phyloP scores from a whole-genome alignment of 2,888 invertebrate species.

The Apotomis capreana region DNA sequence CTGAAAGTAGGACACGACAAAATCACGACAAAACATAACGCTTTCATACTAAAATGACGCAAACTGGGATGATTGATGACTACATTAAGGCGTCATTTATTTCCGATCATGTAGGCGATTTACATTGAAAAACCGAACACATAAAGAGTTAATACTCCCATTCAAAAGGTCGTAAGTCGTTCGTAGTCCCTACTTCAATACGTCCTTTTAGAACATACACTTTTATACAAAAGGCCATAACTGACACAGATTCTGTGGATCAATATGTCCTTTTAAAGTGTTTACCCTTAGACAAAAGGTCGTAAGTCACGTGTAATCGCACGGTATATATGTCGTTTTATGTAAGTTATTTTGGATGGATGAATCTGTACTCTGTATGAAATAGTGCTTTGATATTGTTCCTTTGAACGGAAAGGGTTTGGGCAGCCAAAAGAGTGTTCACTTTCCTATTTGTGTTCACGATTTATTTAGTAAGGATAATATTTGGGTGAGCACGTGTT shows the following conservation, averaged over 20 bases:
- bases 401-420: neutral
- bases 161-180: neutral
- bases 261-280: too few relatives aligned
- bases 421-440: neutral
- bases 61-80: constrained; percentile 53
- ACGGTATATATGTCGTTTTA: neutral
- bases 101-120: constrained; percentile 47
- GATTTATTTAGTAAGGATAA: neutral
- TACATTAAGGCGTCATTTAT: constrained; percentile 46
- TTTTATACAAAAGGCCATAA: too few relatives aligned
- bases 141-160: neutral
- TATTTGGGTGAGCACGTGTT: too few relatives aligned
- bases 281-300: too few relatives aligned
- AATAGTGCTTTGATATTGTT: constrained; percentile 7
- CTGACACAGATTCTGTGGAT: too few relatives aligned
- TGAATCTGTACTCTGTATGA: neutral
- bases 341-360: neutral
- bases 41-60: constrained; percentile 8
- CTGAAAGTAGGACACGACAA: constrained; percentile 10
- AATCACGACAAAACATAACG: constrained; percentile 6
- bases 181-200: neutral
- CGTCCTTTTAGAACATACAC: neutral
- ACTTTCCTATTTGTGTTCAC: neutral
- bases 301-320: too few relatives aligned
- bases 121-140: constrained; percentile 44